Evolutionary conservation across 2,113 vertebrate genomes (phyloP), one percentile per base, ranked within the genome.

Genomic region (Archilochus colubris): DNA sequence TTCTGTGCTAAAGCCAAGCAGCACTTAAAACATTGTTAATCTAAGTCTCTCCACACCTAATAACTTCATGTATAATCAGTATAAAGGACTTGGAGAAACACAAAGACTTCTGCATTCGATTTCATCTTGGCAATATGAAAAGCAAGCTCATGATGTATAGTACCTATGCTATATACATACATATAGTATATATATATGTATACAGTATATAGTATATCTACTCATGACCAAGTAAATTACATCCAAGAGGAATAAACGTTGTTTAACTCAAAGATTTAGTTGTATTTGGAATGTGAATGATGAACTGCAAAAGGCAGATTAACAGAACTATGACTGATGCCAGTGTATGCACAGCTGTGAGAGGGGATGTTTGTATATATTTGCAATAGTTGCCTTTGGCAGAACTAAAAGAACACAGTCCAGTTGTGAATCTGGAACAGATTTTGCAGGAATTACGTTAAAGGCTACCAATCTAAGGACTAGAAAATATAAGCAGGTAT

Each of bases 381-480:
- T 85, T 69, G 25, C 51, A 77, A 44, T 36, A 20, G 38, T 64
- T 81, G 15, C 33, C 70, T 89, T 94, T 44, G 70, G 30, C 22
- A 69, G 55, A 96, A 97, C 92, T 77, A 88, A 86, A 75, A 93
- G 11, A 48, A 66, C 4, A 6, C 48, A 87, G 67, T 74, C 76
- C 78, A 93, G 21, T 31, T 62, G 86, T 17, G 14, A 69, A 97
- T 90, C 43, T 91, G 46, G 48, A 96, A 96, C 20, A 70, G 59
- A 95, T 95, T 96, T 86, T 91, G 64, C 63, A 83, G 57, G 88
- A 96, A 93, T 95, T 91, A 89, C 86, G 95, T 82, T 28, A 91
- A 97, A 88, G 85, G 18, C 68, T 80, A 91, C 90, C 84, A 94
- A 96, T 88, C 28, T 53, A 84, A 54, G 50, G 9, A 48, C 12